Evolutionary conservation across 2,888 invertebrate genomes (phyloP), one percentile per base, ranked within the genome.

Genomic region (Spisula solida): DNA sequence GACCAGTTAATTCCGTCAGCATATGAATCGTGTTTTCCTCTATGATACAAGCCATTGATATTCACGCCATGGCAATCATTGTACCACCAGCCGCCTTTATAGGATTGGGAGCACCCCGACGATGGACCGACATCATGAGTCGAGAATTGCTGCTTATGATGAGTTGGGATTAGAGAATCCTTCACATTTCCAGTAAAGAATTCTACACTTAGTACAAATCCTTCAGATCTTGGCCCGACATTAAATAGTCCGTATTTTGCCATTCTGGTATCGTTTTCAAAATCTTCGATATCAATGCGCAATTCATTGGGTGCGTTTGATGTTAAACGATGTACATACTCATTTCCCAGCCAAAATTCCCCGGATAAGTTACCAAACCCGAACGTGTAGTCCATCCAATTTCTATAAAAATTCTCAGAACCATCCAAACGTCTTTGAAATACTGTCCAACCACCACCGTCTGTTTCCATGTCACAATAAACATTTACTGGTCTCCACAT

Each of bases 1-100:
- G 94, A 85, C 96, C 96, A 96, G 93, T 95, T 95, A 51, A 96
- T 91, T 4, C 96, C 95, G 79, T 96, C 94, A 10, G 95, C 96
- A 81, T 94, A 95, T 16, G 94, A 91, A 1, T 90, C 90, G 48
- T 95, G 95, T 47, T 89, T 90, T 41, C 95, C 95, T 29, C 92
- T 93, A 34, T 94, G 89, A 90, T 95, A 95, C 1, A 94, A 86
- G 1, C 87, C 87, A 78, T 96, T 96, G 25, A 96, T 89, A 90
- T 96, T 95, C 6, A 95, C 91, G 0, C 86, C 79, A 85, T 94
- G 94, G 84, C 95, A 95, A 16, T 78, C 31, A 1, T 18, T 20
- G 87, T 94, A 95, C 95, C 95, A 95, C 94, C 95, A 95, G 6
- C 92, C 94, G 0, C 95, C 94, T 87, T 92, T 93, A 84, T 82